phyloP scores from a whole-genome alignment of 2,797 vertebrate species.

The Acanthurus leucopareius region DNA sequence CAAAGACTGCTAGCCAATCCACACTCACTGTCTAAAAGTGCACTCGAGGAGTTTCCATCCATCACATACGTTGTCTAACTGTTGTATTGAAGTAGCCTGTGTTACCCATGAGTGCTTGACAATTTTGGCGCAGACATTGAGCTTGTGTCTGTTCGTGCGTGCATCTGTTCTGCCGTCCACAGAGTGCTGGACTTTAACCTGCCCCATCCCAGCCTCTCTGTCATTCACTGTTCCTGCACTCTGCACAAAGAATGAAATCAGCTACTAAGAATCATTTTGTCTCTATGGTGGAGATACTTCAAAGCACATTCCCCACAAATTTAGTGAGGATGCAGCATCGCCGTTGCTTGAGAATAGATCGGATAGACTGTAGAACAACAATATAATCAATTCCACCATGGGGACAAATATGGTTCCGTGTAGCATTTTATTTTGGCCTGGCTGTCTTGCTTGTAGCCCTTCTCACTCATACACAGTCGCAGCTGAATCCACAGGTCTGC shows the following conservation, averaged over 20 bases:
- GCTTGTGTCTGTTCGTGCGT: conserved; percentile 79
- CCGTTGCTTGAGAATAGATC: conserved; percentile 36
- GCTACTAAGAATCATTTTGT: conserved; percentile 81
- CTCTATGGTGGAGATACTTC: conserved; percentile 73
- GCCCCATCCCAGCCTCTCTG: conserved; percentile 79
- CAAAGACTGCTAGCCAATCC: conserved; percentile 82
- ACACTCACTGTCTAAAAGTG: conserved; percentile 83
- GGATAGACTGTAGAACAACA: conserved; percentile 43
- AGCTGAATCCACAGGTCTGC: conserved; percentile 77
- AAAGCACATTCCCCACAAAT: conserved; percentile 27
- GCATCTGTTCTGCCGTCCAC: conserved; percentile 80
- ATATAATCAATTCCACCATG: conserved; percentile 67
- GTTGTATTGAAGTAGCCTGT: conserved; percentile 81
- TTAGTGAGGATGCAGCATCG: conserved; percentile 30
- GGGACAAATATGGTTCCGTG: conserved; percentile 76
- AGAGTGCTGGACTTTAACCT: conserved; percentile 82
- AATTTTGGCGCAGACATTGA: conserved; percentile 73
- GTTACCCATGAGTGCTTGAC: conserved; percentile 82
- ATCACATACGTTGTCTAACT: conserved; percentile 83
- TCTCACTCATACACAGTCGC: conserved; percentile 75
- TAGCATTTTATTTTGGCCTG: conserved; percentile 81
- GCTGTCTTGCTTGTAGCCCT: conserved; percentile 79
- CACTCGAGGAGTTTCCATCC: conserved; percentile 83
- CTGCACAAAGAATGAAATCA: conserved; percentile 79
- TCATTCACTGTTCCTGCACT: conserved; percentile 79